Base-by-base conservation (phyloP, 2,113 vertebrate genomes). In the Calyptommatus sinebrachiatus region DNA sequence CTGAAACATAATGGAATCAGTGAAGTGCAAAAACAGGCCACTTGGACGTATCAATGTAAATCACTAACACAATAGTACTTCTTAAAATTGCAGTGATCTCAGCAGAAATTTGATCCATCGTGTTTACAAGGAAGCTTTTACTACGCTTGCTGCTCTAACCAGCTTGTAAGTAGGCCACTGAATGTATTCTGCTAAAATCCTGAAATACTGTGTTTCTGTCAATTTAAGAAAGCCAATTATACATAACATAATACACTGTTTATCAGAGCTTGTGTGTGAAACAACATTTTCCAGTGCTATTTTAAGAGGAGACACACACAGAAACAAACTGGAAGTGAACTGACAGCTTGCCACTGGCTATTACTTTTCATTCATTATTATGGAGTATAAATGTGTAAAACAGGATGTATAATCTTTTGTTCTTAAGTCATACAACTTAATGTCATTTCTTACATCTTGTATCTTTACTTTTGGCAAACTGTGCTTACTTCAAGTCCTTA, bases 61-160 rank as follows among this genome's bases (percentile, higher is more conserved):
- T 62, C 72, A 31, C 61, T 78, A 57, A 79, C 77, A 74, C 82
- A 79, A 81, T 73, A 61, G 82, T 41, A 46, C 82, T 88, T 86
- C 73, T 82, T 77, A 83, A 89, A 28, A 74, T 91, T 92, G 78
- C 92, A 99, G 98, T 57, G 98, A 99, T 92, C 95, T 99, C 88
- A 99, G 98, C 80, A 96, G 97, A 90, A 99, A 99, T 89, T 88
- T 78, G 86, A 97, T 99, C 92, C 92, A 82, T 80, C 93, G 93
- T 53, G 96, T 99, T 92, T 95, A 99, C 87, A 93, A 88, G 86
- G 96, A 96, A 80, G 96, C 97, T 76, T 99, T 99, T 87, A 89
- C 93, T 63, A 95, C 95, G 68, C 93, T 97, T 88, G 93, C 91
- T 68, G 90, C 95, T 18, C 93, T 99, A 82, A 96, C 95, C 77